These are phyloP conservation scores for Popillia japonica DNA, from an alignment of 1,140 invertebrate genomes.

Conservation along the genomic window DNA sequence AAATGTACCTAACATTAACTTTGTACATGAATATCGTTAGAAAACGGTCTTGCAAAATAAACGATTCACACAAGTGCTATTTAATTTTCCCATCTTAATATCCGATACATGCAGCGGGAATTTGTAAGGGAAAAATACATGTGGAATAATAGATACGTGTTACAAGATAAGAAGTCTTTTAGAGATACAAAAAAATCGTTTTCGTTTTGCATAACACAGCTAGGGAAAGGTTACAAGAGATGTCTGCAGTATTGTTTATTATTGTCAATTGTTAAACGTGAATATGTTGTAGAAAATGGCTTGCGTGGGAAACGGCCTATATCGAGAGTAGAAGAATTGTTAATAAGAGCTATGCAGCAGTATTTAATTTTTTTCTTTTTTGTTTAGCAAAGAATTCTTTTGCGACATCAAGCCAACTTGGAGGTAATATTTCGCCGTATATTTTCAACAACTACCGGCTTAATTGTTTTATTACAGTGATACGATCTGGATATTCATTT, in stretches of 20 bases:
- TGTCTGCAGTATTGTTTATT: background rate
- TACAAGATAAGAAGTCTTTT: background rate
- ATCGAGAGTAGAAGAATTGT: background rate
- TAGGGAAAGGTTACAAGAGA: background rate
- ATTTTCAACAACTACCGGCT: background rate
- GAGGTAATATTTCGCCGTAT: background rate
- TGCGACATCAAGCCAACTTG: background rate
- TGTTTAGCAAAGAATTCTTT: background rate
- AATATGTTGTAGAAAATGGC: background rate
- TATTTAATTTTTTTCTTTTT: background rate
- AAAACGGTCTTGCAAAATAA: too few species aligned
- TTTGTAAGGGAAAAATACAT: too few species aligned
- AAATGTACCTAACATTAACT: too few species aligned
- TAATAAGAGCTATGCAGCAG: background rate
- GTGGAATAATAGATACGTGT: background rate
- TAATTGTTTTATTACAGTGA: background rate
- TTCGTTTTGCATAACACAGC: constrained; percentile 4
- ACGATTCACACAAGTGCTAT: too few species aligned
- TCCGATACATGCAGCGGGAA: too few species aligned
- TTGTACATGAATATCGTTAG: too few species aligned
- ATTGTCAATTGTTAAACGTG: constrained; percentile 1
- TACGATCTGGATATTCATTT: too few species aligned
- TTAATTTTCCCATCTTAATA: too few species aligned
- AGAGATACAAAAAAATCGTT: background rate
- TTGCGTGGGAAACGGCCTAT: constrained; percentile 2